Conservation (phyloP, 2,888 invertebrate species). For the Pseudococcus jackbeardsleyi region DNA sequence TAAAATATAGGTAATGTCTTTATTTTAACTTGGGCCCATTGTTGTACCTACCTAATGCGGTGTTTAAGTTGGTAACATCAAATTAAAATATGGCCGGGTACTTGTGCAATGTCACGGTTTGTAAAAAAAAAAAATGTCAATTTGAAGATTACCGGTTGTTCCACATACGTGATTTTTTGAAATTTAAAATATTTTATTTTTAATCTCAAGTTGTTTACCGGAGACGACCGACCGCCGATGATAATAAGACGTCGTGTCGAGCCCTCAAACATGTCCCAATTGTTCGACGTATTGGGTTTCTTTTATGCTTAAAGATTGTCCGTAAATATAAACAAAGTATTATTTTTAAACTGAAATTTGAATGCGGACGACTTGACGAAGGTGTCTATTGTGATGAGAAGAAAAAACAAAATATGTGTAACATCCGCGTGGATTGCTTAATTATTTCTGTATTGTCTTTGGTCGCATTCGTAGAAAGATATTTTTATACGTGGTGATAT, state of each 20-base stretch:
- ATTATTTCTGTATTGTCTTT: neutral
- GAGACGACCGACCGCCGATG: neutral
- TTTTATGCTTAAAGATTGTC: neutral
- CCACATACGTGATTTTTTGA: conserved; percentile 14
- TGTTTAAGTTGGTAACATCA: neutral
- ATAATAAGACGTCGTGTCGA: neutral
- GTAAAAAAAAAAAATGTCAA: conserved; percentile 30
- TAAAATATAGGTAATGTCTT: neutral
- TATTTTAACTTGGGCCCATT: neutral
- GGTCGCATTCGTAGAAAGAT: neutral
- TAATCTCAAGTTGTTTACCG: neutral
- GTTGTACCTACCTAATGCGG: neutral
- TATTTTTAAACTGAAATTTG: neutral
- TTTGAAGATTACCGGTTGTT: conserved; percentile 2
- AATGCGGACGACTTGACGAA: neutral
- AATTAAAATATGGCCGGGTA: neutral
- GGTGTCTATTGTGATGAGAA: neutral
- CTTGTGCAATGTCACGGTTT: neutral
- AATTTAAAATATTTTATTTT: neutral
- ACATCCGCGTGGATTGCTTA: neutral
- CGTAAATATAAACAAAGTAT: neutral
- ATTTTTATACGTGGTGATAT: neutral
- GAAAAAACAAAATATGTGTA: neutral
- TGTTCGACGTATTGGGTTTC: neutral
- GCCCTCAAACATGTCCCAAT: neutral